A percentile compares a stretch with the other conserved stretches of the same genome.
phyloP scores from a whole-genome alignment of 2,888 invertebrate genomes.

The Luperina nickerlii region DNA sequence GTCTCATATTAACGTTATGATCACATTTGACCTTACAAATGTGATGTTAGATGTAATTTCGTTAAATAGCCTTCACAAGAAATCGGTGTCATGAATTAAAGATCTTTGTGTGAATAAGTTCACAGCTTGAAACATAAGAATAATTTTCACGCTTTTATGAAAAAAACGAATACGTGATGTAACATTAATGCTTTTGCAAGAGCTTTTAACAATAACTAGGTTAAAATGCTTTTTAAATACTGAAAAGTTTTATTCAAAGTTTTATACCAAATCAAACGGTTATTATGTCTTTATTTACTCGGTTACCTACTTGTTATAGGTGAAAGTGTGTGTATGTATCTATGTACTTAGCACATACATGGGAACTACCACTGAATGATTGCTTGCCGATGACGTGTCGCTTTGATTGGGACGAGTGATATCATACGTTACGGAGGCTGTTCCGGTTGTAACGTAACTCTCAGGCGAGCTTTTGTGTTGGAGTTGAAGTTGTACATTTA shows the following conservation, averaged over 20 bases:
- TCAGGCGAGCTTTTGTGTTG: conserved; percentile 24
- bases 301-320: conserved; percentile 33
- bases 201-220: conserved; percentile 1
- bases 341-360: conserved; percentile 33
- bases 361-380: conserved; percentile 45
- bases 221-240: neutral
- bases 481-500: conserved; percentile 14
- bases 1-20: conserved; percentile 26
- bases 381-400: conserved; percentile 68
- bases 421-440: conserved; percentile 67
- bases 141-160: conserved; percentile 13
- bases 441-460: conserved; percentile 52
- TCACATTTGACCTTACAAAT: conserved; percentile 53
- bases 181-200: conserved; percentile 18
- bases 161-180: conserved; percentile 14
- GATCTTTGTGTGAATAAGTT: conserved; percentile 13
- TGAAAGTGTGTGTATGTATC: conserved; percentile 57
- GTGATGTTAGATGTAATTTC: conserved; percentile 34
- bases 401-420: conserved; percentile 67
- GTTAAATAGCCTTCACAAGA: conserved; percentile 54
- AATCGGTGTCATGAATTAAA: conserved; percentile 49
- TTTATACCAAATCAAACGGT: conserved; percentile 24
- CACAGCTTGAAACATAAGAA: conserved; percentile 3
- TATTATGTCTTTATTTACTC: conserved; percentile 48
- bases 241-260: neutral